Percentiles rank a stretch among this genome's conserved stretches.
Conservation (phyloP, 2,113 vertebrate genomes). For the Centropus unirufus region DNA sequence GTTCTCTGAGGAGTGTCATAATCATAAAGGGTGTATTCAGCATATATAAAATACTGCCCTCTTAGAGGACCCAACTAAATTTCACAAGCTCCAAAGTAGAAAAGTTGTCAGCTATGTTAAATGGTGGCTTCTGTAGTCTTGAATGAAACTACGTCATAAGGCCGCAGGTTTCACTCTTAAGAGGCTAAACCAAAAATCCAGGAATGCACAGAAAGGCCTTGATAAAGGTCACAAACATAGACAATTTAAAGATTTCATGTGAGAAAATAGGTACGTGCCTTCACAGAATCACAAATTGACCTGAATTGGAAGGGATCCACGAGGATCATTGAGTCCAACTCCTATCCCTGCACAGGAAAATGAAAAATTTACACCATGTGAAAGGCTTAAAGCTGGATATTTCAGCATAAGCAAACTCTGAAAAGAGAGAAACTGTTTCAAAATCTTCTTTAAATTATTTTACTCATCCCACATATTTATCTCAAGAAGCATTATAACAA, state of each 20-base stretch:
- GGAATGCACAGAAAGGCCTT: conserved; percentile 14
- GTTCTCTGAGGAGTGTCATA: conserved; percentile 66
- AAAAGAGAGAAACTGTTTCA: background rate
- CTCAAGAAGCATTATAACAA: background rate
- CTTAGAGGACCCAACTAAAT: conserved; percentile 72
- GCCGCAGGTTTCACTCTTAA: conserved; percentile 49
- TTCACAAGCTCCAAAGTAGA: conserved; percentile 70
- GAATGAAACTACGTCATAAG: conserved; percentile 62
- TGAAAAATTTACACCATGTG: too few species aligned
- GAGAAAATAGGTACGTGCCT: background rate
- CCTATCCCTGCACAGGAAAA: too few species aligned
- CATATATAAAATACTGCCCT: conserved; percentile 67
- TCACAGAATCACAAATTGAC: too few species aligned
- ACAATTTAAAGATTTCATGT: conserved; percentile 2
- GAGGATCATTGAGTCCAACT: too few species aligned
- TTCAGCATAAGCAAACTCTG: background rate
- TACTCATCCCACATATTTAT: background rate
- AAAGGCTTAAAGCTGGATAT: background rate
- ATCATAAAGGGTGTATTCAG: conserved; percentile 68
- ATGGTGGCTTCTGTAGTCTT: conserved; percentile 61
- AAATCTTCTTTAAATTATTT: background rate
- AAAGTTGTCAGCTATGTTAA: conserved; percentile 65
- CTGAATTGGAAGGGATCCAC: too few species aligned
- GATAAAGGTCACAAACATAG: conserved; percentile 34
- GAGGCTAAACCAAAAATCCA: conserved; percentile 51